Evolutionary conservation across 2,797 vertebrate species (phyloP).

Genomic region (Enteromius thamalakanensis): DNA sequence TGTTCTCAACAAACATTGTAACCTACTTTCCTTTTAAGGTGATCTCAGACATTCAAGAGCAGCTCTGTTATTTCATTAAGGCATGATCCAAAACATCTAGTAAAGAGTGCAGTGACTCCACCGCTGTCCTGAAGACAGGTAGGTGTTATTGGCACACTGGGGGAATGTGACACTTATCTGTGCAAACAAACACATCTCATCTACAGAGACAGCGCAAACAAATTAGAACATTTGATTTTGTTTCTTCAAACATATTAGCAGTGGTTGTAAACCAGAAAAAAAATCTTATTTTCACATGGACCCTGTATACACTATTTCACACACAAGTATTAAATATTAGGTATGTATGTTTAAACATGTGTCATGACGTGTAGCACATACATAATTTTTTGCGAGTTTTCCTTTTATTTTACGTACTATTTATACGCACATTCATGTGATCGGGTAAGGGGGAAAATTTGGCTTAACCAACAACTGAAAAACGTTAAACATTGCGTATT

Average conservation of each 20-base stretch:
- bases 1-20: conserved; percentile 6
- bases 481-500: neutral
- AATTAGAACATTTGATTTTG: neutral
- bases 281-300: neutral
- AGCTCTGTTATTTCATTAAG: conserved; percentile 7
- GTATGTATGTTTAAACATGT: neutral
- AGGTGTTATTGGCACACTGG: conserved; percentile 27
- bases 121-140: conserved; percentile 21
- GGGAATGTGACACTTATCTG: conserved; percentile 43
- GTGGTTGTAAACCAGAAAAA: neutral
- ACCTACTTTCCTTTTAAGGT: conserved; percentile 45
- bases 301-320: neutral
- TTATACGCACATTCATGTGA: too few species aligned
- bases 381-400: too few species aligned
- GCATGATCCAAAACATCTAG: conserved; percentile 3
- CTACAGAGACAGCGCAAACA: conserved; percentile 12
- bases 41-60: conserved; percentile 21
- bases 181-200: conserved; percentile 14
- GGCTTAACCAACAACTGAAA: neutral
- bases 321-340: neutral
- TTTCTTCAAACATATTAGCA: neutral
- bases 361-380: too few species aligned
- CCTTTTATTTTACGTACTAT: too few species aligned
- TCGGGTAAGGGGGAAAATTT: too few species aligned
- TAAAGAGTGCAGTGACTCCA: neutral